Evolutionary conservation across 2,113 vertebrate genomes (phyloP).

Genomic region (Lampris megalopsis): DNA sequence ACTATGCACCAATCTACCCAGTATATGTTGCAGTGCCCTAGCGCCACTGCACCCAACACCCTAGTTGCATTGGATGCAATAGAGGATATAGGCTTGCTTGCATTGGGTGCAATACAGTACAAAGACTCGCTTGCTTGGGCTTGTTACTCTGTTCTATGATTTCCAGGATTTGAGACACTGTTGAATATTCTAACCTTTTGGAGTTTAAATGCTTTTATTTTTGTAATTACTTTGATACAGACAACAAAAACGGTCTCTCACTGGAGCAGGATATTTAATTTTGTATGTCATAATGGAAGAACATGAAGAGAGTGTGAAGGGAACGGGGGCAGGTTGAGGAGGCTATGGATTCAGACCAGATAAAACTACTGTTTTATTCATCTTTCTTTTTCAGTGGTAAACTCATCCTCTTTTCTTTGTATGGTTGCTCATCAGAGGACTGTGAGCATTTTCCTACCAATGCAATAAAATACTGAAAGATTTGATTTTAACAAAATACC

Average conservation of each 20-base stretch:
- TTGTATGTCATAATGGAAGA: slow-evolving; percentile 54
- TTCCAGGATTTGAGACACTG: slow-evolving; percentile 59
- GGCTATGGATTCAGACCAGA: neutral
- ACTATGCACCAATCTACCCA: slow-evolving; percentile 79
- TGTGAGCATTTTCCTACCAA: slow-evolving; percentile 81
- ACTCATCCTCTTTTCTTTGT: slow-evolving; percentile 70
- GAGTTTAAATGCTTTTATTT: slow-evolving; percentile 82
- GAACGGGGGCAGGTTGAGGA: slow-evolving; percentile 19
- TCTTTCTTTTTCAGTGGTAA: slow-evolving; percentile 60
- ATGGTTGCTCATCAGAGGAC: slow-evolving; percentile 69
- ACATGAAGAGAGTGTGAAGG: slow-evolving; percentile 15
- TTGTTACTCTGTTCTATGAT: slow-evolving; percentile 64
- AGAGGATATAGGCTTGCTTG: slow-evolving; percentile 46
- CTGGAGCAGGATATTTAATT: slow-evolving; percentile 64
- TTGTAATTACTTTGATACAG: slow-evolving; percentile 86
- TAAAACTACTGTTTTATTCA: slow-evolving; percentile 37
- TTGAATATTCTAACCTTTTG: slow-evolving; percentile 64
- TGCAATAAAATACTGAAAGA: slow-evolving; percentile 81
- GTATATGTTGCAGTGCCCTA: slow-evolving; percentile 62
- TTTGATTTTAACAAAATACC: slow-evolving; percentile 62
- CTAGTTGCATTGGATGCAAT: slow-evolving; percentile 52
- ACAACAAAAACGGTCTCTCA: slow-evolving; percentile 65
- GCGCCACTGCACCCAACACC: slow-evolving; percentile 67
- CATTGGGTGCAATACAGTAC: slow-evolving; percentile 56
- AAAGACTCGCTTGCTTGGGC: slow-evolving; percentile 61